Percentiles rank a stretch among this genome's conserved stretches.
Evolutionary conservation across 2,888 invertebrate species (phyloP).

Genomic region (Nasonia oneida): DNA sequence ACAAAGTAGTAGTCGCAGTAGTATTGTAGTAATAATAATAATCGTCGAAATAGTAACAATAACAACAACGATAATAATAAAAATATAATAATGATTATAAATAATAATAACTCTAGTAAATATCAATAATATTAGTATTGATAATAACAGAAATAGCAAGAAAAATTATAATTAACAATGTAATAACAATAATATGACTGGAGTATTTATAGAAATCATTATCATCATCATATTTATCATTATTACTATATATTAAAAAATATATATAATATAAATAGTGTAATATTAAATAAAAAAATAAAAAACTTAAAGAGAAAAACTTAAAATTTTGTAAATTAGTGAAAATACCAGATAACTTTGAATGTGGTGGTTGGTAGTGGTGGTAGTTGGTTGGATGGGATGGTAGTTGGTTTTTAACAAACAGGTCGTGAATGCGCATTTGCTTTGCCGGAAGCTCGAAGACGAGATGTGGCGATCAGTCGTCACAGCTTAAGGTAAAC

Average conservation of each 20-base stretch:
- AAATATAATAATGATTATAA: constrained; percentile 18
- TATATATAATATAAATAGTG: background rate
- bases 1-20: constrained; percentile 12
- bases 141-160: constrained; percentile 1
- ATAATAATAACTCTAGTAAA: background rate
- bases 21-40: constrained; percentile 5
- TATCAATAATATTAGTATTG: constrained; percentile 25
- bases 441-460: constrained; percentile 77
- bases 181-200: constrained; percentile 24
- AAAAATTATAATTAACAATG: background rate
- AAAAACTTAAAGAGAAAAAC: constrained; percentile 51
- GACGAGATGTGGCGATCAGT: constrained; percentile 75
- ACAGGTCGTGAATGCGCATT: constrained; percentile 76
- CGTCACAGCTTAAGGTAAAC: constrained; percentile 73
- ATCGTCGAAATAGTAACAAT: constrained; percentile 21
- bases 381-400: constrained; percentile 77
- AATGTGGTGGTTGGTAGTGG: constrained; percentile 78
- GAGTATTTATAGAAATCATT: background rate
- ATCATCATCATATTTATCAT: background rate
- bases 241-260: background rate
- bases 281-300: constrained; percentile 16
- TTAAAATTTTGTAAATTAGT: constrained; percentile 77
- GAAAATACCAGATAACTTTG: constrained; percentile 78
- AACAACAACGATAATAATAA: constrained; percentile 29
- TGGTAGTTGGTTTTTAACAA: constrained; percentile 73